phyloP scores from a whole-genome alignment of 2,797 vertebrate species.

The Pachyuromys duprasi region DNA sequence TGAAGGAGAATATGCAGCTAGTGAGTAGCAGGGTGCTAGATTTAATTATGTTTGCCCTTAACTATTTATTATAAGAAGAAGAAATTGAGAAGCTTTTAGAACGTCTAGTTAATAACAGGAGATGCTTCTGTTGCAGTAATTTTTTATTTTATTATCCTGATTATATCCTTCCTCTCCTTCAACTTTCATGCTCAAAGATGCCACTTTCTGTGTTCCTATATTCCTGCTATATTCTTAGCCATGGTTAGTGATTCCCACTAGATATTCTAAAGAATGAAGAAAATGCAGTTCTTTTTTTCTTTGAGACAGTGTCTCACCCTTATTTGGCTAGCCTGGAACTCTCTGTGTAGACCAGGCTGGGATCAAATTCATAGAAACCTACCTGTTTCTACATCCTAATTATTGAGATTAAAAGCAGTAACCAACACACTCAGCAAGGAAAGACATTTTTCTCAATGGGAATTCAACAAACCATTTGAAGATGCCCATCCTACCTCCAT shows the following conservation, averaged over 20 bases:
- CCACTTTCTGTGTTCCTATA: neutral
- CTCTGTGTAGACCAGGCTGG: neutral
- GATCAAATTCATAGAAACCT: neutral
- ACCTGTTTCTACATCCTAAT: neutral
- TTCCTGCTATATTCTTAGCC: neutral
- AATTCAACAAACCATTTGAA: conserved; percentile 42
- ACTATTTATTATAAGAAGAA: conserved; percentile 29
- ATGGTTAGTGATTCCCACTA: neutral
- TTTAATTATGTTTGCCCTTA: conserved; percentile 19
- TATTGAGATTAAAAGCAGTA: neutral
- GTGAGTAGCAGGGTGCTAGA: neutral
- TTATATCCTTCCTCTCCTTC: neutral
- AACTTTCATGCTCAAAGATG: neutral
- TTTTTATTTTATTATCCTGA: neutral
- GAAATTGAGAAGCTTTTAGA: conserved; percentile 7
- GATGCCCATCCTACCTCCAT: neutral
- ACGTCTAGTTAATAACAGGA: neutral
- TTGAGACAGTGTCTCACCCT: neutral
- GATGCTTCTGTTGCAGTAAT: neutral
- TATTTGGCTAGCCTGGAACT: neutral
- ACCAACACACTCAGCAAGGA: neutral
- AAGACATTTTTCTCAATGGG: conserved; percentile 1
- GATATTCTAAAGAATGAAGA: conserved; percentile 15
- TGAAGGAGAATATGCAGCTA: neutral
- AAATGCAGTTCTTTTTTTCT: neutral